A percentile compares a stretch with the other conserved stretches of the same genome.
Evolutionary conservation across 92 coral and sea anemone genomes (phyloP).

Genomic region (Porites lobata): DNA sequence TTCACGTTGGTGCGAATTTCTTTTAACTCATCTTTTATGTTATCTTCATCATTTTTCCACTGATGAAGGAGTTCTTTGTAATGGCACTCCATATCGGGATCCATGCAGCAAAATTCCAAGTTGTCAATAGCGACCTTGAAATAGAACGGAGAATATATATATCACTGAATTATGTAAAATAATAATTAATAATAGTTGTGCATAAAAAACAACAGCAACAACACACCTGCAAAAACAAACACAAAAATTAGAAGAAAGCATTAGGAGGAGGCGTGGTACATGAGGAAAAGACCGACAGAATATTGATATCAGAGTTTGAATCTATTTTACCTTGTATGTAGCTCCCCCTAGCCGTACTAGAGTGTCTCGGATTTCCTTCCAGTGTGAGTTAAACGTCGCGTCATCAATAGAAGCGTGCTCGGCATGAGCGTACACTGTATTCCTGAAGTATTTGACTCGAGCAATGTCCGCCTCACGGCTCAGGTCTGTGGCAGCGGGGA

Average conservation of each 20-base stretch:
- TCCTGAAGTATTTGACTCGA: too few species aligned
- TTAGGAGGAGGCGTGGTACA: too few species aligned
- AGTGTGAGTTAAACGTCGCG: too few species aligned
- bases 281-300: neutral
- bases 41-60: slow-evolving; percentile 24
- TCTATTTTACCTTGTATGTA: neutral
- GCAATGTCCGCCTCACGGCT: slow-evolving; percentile 39
- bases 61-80: slow-evolving; percentile 17
- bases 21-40: slow-evolving; percentile 3
- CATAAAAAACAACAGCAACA: neutral
- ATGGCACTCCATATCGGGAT: slow-evolving; percentile 2
- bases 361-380: neutral
- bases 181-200: neutral
- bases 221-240: too few species aligned
- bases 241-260: too few species aligned
- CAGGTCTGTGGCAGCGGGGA: slow-evolving; percentile 35
- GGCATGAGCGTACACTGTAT: too few species aligned
- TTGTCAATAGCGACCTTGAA: neutral
- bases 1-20: slow-evolving; percentile 8
- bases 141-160: neutral
- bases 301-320: too few species aligned
- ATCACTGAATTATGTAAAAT: neutral
- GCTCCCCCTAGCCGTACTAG: slow-evolving; percentile 45
- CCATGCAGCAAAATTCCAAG: slow-evolving; percentile 6
- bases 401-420: too few species aligned